Evolutionary conservation across 1,140 invertebrate species (phyloP), one percentile per base, ranked within the genome.

Genomic region (Eupeodes corollae): DNA sequence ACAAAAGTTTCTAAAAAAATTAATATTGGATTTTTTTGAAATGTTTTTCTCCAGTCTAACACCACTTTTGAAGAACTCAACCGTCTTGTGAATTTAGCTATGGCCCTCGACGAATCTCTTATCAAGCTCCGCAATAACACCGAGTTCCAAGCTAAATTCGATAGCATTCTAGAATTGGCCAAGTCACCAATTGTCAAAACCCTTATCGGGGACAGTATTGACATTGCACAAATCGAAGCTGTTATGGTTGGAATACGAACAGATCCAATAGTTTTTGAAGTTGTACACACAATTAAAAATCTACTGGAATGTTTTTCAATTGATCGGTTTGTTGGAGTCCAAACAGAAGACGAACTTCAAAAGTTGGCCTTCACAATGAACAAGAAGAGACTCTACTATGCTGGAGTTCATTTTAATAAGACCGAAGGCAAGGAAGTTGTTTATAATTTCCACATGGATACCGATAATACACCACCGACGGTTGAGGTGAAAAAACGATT

Each of bases 381-480:
- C 31, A 58, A 73, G 41, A 47, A 62, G 14, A 58, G 63, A 13
- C 14, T 67, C 1, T 68, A 68, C 19, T 38, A 60, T 37, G 65
- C 59, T 10, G 66, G 59, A 1, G 44, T 68, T 8, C 63, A 61
- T 40, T 61, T 68, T 38, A 55, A 63, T 21, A 52, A 68, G 5
- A 51, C 59, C 6, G 52, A 56, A n/a, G 47, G 49, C 10, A 59
- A 61, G 40, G 43, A 63, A 34, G 46, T 59, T 5, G 52, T 48
- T 14, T 82, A 83, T 52, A 79, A 78, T 56, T 75, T 83, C 34
- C 71, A 79, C 44, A 81, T 82, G 78, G 79, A 82, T 53, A 76
- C 80, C 12, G 79, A 83, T 46, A 80, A 78, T 50, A 75, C 77
- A 3, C 79, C 79, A 11, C 75, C 79, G 0, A 81, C 79, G 0